phyloP scores from a whole-genome alignment of 2,797 vertebrate genomes.

The Antrozous pallidus region DNA sequence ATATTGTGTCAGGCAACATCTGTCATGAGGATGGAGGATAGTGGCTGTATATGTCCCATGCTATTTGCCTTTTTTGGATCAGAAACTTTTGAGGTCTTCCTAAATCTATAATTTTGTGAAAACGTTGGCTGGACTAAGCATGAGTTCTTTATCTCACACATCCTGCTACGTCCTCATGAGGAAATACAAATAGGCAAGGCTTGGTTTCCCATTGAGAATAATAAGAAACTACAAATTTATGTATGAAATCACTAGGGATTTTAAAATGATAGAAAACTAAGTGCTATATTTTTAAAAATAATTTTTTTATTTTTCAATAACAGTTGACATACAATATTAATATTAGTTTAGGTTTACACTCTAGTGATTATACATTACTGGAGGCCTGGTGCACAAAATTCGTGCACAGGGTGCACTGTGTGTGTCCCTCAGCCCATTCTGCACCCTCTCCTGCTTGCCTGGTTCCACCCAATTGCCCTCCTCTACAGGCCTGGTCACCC shows the following conservation, averaged over 20 bases:
- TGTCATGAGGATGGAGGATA: not conserved
- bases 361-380: too few relatives aligned
- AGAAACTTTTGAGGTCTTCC: not conserved
- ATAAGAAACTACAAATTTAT: constrained; percentile 52
- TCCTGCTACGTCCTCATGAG: not conserved
- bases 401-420: too few relatives aligned
- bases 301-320: too few relatives aligned
- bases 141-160: constrained; percentile 53
- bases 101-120: not conserved
- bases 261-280: constrained; percentile 40
- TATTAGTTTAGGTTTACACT: too few relatives aligned
- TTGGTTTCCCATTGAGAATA: constrained; percentile 22
- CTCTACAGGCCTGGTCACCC: too few relatives aligned
- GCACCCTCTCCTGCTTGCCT: too few relatives aligned
- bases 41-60: not conserved
- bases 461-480: too few relatives aligned
- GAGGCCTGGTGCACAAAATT: too few relatives aligned
- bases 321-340: too few relatives aligned
- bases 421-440: too few relatives aligned
- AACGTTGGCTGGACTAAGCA: constrained; percentile 3
- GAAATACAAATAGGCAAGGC: constrained; percentile 32
- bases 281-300: not conserved
- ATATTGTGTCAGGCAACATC: not conserved
- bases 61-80: not conserved
- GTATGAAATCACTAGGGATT: constrained; percentile 29